Evolutionary conservation across 2,113 vertebrate genomes (phyloP).

Genomic region (Leptocoma aspasia): DNA sequence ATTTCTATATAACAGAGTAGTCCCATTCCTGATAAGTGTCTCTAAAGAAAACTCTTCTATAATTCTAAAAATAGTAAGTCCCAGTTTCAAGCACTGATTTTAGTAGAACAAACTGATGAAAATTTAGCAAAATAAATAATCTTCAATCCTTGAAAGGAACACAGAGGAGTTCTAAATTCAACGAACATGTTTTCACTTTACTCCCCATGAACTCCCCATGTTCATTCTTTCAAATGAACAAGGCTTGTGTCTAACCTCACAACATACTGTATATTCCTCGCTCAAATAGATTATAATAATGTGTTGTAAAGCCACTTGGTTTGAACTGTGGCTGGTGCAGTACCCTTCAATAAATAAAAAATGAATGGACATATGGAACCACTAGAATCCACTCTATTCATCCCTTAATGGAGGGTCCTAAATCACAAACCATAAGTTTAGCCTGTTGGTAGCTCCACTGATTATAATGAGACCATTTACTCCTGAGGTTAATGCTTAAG

Average conservation of each 20-base stretch:
- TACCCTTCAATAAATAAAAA: slow-evolving; percentile 24
- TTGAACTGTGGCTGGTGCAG: neutral
- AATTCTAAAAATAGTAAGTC: neutral
- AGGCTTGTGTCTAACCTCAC: neutral
- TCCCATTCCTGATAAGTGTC: neutral
- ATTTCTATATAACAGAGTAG: neutral
- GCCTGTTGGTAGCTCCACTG: slow-evolving; percentile 23
- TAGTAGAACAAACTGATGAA: neutral
- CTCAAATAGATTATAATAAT: neutral
- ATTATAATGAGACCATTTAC: slow-evolving; percentile 47
- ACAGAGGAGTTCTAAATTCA: neutral
- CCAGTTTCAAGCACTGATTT: neutral
- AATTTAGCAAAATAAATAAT: neutral
- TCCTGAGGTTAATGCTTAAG: slow-evolving; percentile 35
- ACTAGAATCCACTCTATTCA: slow-evolving; percentile 22
- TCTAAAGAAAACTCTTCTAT: neutral
- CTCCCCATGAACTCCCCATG: neutral
- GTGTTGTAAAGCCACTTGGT: neutral
- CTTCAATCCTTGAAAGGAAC: neutral
- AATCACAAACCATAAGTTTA: neutral
- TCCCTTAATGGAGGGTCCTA: slow-evolving; percentile 2
- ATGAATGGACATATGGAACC: slow-evolving; percentile 38
- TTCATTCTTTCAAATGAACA: neutral
- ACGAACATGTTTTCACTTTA: neutral
- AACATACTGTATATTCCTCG: neutral